Evolutionary conservation across 1,140 invertebrate genomes (phyloP).

Genomic region (Bombus pyrosoma): DNA sequence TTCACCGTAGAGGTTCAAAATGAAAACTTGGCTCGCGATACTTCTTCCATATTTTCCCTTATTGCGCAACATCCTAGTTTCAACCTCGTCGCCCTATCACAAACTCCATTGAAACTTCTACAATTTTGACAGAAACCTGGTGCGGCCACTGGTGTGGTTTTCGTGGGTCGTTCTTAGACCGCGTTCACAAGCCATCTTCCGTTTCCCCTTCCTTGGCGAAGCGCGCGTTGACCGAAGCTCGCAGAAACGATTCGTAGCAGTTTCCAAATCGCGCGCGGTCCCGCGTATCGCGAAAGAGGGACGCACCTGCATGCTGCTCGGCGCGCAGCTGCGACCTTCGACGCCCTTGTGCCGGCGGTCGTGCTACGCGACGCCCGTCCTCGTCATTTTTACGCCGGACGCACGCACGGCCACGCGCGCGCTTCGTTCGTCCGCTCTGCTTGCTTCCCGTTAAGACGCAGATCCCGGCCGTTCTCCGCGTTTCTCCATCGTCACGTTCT

Average conservation of each 20-base stretch:
- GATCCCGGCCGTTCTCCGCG: not conserved
- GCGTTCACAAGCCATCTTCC: not conserved
- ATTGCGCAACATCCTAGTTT: too few relatives aligned
- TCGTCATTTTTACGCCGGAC: constrained; percentile 72
- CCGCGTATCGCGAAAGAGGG: constrained; percentile 56
- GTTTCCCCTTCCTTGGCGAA: not conserved
- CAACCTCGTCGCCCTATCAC: too few relatives aligned
- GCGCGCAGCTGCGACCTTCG: constrained; percentile 78
- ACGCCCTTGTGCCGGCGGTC: constrained; percentile 73
- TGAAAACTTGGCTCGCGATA: too few relatives aligned
- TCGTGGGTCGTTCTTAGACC: not conserved
- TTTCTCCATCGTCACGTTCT: not conserved
- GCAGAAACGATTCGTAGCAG: constrained; percentile 33
- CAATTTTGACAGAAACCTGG: too few relatives aligned
- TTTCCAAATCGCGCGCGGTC: constrained; percentile 51
- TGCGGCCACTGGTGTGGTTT: too few relatives aligned
- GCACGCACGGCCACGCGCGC: constrained; percentile 31
- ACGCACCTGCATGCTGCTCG: constrained; percentile 71
- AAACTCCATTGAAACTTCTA: too few relatives aligned
- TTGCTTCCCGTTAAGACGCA: not conserved
- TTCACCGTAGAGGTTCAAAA: too few relatives aligned
- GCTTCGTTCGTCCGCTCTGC: not conserved
- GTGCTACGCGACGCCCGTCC: constrained; percentile 65
- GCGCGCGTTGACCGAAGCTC: not conserved
- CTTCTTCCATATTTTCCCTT: too few relatives aligned